phyloP scores from a whole-genome alignment of 2,113 vertebrate species.

The Periophthalmus modestus region DNA sequence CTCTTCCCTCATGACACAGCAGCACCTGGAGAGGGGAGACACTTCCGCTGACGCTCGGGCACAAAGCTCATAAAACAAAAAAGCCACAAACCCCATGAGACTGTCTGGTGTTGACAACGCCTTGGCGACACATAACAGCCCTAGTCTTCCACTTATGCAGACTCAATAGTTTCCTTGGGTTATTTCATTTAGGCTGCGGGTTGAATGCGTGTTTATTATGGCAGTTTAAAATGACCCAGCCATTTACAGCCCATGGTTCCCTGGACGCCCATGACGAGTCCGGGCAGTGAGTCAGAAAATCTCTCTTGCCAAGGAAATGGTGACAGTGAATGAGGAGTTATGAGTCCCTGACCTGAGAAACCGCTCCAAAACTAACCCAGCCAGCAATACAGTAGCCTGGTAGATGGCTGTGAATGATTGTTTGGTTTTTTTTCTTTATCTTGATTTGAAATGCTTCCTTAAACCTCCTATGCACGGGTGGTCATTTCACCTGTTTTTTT shows the following conservation, averaged over 20 bases:
- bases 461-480: slow-evolving; percentile 31
- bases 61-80: slow-evolving; percentile 50
- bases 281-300: slow-evolving; percentile 44
- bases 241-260: slow-evolving; percentile 47
- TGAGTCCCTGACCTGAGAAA: slow-evolving; percentile 50
- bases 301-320: slow-evolving; percentile 57
- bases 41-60: slow-evolving; percentile 51
- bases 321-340: slow-evolving; percentile 46
- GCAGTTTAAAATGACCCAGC: slow-evolving; percentile 46
- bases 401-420: slow-evolving; percentile 23
- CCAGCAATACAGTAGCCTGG: slow-evolving; percentile 46
- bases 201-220: slow-evolving; percentile 58
- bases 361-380: slow-evolving; percentile 48
- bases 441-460: slow-evolving; percentile 37
- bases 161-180: slow-evolving; percentile 44
- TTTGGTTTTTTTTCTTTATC: slow-evolving; percentile 26
- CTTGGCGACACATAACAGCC: slow-evolving; percentile 50
- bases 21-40: slow-evolving; percentile 59
- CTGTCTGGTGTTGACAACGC: slow-evolving; percentile 67
- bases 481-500: slow-evolving; percentile 37
- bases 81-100: slow-evolving; percentile 56
- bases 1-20: slow-evolving; percentile 50
- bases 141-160: slow-evolving; percentile 34
- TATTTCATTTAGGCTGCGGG: slow-evolving; percentile 51
- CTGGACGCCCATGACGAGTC: slow-evolving; percentile 43